Percentiles rank a stretch among this genome's conserved stretches.
Evolutionary conservation across 2,797 vertebrate species (phyloP).

Genomic region (Macrochelys suwanniensis): DNA sequence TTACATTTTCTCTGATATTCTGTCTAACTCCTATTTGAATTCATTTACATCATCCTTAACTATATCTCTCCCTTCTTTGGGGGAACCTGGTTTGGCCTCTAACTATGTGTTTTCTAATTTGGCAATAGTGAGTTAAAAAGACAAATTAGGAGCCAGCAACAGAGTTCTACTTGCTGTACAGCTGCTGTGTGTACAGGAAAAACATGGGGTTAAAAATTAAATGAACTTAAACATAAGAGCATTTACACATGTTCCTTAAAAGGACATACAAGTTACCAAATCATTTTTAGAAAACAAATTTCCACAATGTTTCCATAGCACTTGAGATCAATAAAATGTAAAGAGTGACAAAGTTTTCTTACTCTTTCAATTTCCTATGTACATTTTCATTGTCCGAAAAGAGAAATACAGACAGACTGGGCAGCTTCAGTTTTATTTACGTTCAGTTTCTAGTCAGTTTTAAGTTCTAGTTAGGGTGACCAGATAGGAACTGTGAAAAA

Average conservation of each 20-base stretch:
- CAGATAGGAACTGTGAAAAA: neutral
- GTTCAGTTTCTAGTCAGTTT: neutral
- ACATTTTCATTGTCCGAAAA: neutral
- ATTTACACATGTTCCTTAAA: neutral
- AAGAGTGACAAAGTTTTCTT: too few relatives aligned
- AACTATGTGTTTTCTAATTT: neutral
- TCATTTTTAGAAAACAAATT: neutral
- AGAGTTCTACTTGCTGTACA: neutral
- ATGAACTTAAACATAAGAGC: neutral
- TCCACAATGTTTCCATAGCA: neutral
- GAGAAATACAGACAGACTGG: neutral
- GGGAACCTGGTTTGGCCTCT: neutral
- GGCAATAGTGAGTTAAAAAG: neutral
- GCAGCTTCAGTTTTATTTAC: neutral
- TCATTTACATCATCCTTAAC: neutral
- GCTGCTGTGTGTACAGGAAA: neutral
- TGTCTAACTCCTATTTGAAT: slow-evolving; percentile 5
- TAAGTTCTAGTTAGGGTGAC: neutral
- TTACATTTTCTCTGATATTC: slow-evolving; percentile 3
- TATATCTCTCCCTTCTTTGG: neutral
- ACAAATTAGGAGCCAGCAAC: neutral
- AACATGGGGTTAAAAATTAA: neutral
- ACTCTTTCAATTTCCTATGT: too few relatives aligned
- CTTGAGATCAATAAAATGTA: neutral
- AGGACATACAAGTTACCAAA: neutral